Percentiles rank a stretch among this genome's conserved stretches.
phyloP scores from a whole-genome alignment of 1,140 invertebrate species.

The Helicoverpa zea region DNA sequence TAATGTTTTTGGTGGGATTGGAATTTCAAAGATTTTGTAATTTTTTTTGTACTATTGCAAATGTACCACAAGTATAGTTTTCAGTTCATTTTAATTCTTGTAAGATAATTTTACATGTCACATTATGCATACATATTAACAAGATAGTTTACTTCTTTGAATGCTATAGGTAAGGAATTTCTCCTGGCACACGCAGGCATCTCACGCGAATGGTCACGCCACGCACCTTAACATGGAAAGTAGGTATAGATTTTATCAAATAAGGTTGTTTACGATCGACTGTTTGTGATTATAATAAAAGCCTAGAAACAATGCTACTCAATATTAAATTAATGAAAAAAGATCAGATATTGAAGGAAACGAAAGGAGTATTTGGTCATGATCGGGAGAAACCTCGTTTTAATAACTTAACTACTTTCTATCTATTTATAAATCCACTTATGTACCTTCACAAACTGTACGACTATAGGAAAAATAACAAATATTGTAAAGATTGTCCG shows the following conservation, averaged over 20 bases:
- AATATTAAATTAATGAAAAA: background rate
- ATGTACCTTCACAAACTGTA: background rate
- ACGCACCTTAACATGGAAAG: conserved; percentile 63
- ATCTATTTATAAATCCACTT: no score
- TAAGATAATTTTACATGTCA: background rate
- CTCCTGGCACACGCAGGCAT: conserved; percentile 61
- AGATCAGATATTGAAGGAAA: background rate
- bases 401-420: no score
- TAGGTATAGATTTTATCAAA: conserved; percentile 48
- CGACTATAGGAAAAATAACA: background rate
- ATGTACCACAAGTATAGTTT: no score
- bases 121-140: background rate
- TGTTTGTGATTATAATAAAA: conserved; percentile 16
- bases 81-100: no score
- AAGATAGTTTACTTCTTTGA: conserved; percentile 33
- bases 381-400: no score
- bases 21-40: no score
- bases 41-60: no score
- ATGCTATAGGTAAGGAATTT: conserved; percentile 57
- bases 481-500: conserved; percentile 13
- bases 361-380: background rate
- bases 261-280: conserved; percentile 40
- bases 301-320: background rate
- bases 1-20: no score
- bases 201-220: conserved; percentile 66